Evolutionary conservation across 2,888 invertebrate species (phyloP).

Genomic region (Ormyrus rosae): DNA sequence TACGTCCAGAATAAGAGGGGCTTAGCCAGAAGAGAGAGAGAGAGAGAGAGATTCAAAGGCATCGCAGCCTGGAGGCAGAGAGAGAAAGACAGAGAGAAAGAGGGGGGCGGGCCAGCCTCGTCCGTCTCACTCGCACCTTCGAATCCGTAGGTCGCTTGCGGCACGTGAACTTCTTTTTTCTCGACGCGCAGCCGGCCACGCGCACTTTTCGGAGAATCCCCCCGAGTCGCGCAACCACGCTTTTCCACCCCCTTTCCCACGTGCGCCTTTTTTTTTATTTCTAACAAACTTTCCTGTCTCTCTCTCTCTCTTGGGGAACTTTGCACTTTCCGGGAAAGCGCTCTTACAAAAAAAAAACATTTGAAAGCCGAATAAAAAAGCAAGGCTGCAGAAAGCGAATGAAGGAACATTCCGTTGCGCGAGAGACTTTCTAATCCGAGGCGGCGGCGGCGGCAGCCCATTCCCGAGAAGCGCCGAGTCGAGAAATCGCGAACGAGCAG

Average conservation of each 20-base stretch:
- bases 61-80: conserved; percentile 17
- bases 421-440: conserved; percentile 42
- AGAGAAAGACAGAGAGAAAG: neutral
- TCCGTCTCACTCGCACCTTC: too few relatives aligned
- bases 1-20: neutral
- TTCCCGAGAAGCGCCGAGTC: conserved; percentile 23
- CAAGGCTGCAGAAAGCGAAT: neutral
- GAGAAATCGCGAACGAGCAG: conserved; percentile 33
- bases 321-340: too few relatives aligned
- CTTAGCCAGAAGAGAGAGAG: too few relatives aligned
- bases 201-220: conserved; percentile 40
- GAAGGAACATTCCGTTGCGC: neutral
- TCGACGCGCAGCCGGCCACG: neutral
- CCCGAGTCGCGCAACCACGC: neutral
- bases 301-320: neutral
- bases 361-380: neutral
- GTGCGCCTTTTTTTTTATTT: neutral
- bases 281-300: neutral
- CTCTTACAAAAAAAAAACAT: too few relatives aligned
- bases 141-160: too few relatives aligned
- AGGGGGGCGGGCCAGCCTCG: too few relatives aligned
- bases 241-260: conserved; percentile 31
- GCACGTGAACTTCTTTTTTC: conserved; percentile 12
- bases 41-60: neutral
- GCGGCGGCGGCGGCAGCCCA: neutral